A percentile compares a stretch with the other conserved stretches of the same genome.
Conservation (phyloP, 1,140 invertebrate species). For the Neuroterus valhalla region DNA sequence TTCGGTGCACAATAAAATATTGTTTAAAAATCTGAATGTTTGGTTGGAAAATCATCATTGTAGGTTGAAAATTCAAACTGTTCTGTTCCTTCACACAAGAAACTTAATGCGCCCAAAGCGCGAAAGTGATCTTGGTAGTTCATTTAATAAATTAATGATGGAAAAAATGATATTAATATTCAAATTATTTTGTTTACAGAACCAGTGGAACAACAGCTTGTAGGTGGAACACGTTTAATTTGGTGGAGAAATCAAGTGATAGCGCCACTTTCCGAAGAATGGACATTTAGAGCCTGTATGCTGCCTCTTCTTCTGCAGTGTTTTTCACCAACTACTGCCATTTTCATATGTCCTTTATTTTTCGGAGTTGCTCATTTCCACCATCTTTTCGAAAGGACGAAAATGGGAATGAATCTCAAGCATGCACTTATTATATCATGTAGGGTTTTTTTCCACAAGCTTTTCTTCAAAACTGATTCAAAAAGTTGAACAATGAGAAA, state of each 20-base stretch:
- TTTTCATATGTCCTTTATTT: slow-evolving; percentile 92
- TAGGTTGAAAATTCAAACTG: too few relatives aligned
- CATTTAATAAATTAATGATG: too few relatives aligned
- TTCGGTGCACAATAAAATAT: too few relatives aligned
- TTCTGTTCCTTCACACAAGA: too few relatives aligned
- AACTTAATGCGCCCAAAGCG: too few relatives aligned
- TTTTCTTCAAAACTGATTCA: background rate
- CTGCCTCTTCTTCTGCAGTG: slow-evolving; percentile 90
- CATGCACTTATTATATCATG: slow-evolving; percentile 82
- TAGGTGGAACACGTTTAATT: slow-evolving; percentile 82
- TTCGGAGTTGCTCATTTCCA: slow-evolving; percentile 97
- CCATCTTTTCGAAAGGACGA: slow-evolving; percentile 89
- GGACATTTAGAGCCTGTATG: slow-evolving; percentile 96
- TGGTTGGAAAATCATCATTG: too few relatives aligned
- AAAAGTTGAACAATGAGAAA: background rate
- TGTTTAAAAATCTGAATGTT: too few relatives aligned
- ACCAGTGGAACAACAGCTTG: slow-evolving; percentile 85
- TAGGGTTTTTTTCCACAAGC: slow-evolving; percentile 72
- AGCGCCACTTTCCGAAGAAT: slow-evolving; percentile 95
- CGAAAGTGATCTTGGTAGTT: too few relatives aligned
- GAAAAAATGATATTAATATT: too few relatives aligned
- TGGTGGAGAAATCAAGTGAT: slow-evolving; percentile 94
- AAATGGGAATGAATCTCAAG: slow-evolving; percentile 80
- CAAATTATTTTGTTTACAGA: slow-evolving; percentile 73
- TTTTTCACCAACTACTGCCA: slow-evolving; percentile 83